phyloP scores from a whole-genome alignment of 2,113 vertebrate genomes.

The Uria aalge region DNA sequence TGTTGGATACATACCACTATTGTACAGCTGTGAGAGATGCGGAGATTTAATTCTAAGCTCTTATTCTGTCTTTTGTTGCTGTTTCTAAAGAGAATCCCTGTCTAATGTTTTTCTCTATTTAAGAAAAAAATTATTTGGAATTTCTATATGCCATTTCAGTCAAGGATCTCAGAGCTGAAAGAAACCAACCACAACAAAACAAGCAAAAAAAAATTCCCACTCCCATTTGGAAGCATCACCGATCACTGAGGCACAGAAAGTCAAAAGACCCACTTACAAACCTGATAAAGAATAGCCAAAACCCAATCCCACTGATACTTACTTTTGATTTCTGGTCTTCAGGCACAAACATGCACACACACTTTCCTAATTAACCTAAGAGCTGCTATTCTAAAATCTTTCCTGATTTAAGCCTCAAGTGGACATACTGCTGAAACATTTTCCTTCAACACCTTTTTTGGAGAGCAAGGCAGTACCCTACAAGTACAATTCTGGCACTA shows the following conservation, averaged over 20 bases:
- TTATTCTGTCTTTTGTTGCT: not conserved
- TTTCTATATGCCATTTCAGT: not conserved
- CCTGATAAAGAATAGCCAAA: not conserved
- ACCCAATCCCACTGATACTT: not conserved
- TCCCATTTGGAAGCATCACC: not conserved
- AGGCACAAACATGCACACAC: not conserved
- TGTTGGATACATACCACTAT: not conserved
- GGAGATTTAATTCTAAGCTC: not conserved
- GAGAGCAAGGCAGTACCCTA: not conserved
- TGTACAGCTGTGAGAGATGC: not conserved
- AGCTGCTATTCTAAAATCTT: not conserved
- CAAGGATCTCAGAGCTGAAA: not conserved
- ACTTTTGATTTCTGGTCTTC: not conserved
- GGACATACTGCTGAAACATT: not conserved
- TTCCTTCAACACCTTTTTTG: not conserved
- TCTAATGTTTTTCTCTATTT: not conserved
- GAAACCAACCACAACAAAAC: not conserved
- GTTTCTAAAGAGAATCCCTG: not conserved
- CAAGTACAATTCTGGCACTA: not conserved
- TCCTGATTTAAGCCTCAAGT: not conserved
- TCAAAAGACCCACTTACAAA: not conserved
- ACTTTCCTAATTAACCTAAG: not conserved
- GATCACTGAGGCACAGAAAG: not conserved
- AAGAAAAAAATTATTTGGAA: not conserved
- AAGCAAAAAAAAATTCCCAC: not conserved